Base-by-base conservation (phyloP, 1,140 invertebrate genomes). In the Nasonia longicornis region DNA sequence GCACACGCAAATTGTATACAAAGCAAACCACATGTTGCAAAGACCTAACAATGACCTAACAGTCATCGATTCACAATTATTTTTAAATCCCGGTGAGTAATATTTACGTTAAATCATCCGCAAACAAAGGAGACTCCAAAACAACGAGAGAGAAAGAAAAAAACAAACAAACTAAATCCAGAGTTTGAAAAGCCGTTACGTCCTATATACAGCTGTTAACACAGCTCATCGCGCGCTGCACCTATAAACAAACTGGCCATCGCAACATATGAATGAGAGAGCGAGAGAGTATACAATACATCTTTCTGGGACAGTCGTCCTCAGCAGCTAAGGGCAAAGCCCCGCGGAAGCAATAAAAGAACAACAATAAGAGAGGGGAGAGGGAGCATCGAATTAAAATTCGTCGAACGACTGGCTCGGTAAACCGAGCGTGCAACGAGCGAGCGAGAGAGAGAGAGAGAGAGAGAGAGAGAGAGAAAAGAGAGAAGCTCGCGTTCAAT, bases 281-380 rank as follows among this genome's bases (percentile, higher is more conserved):
- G 3, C n/a, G 52, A 58, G 52, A 58, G 7, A n/a, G 3, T 58
- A 58, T n/a, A 58, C 52, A 58, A 58, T n/a, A 58, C 52, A n/a
- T n/a, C 6, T 58, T 20, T 14, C 22, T 26, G 26, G 29, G 14
- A 67, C 29, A 31, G 22, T 12, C 66, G 29, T 29, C 22, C 66
- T 67, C 66, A 12, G 11, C 2, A 42, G 35, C 35, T 42, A 71
- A 71, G 69, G 69, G 69, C 69, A 71, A 71, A 71, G 69, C 29
- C 69, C 35, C 69, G 64, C 64, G 64, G 31, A 71, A 26, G 69
- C 16, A 31, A 42, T 42, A 42, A 38, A 71, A 42, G 26, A 71
- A 38, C 66, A 67, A 31, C 66, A 31, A 67, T 14, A 12, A 11
- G 26, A 10, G 67, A 70, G 31, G 14, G 69, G n/a, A n/a, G n/a